phyloP scores from a whole-genome alignment of 2,113 vertebrate genomes.

The Archilochus colubris region DNA sequence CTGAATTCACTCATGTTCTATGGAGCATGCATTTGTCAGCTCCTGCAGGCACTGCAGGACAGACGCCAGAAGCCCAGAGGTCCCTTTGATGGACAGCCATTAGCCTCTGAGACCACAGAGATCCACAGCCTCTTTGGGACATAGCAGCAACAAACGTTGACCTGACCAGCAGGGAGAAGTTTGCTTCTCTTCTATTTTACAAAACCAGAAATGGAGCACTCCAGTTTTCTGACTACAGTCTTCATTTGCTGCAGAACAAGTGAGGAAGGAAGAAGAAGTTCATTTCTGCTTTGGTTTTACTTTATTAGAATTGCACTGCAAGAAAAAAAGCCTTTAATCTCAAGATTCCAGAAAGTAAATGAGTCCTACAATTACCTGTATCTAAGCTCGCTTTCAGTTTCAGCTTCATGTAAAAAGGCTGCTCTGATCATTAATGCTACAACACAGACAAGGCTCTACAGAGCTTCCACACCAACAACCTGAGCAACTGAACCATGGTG shows the following conservation, averaged over 20 bases:
- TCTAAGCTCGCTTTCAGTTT: background rate
- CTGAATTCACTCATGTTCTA: background rate
- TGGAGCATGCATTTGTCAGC: fast-evolving
- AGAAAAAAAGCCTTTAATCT: background rate
- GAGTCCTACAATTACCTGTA: background rate
- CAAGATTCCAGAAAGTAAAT: background rate
- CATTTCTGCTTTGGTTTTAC: background rate
- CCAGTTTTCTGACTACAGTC: background rate
- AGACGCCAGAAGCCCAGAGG: background rate
- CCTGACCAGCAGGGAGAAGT: background rate
- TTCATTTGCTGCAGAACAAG: background rate
- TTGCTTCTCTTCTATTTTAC: background rate
- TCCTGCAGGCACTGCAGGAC: background rate
- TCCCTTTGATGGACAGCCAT: background rate
- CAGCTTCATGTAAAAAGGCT: background rate
- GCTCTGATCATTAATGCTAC: background rate
- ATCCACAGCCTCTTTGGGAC: background rate
- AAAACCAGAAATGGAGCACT: background rate
- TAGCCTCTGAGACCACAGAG: background rate
- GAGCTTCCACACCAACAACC: background rate
- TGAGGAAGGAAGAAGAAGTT: background rate
- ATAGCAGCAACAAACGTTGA: background rate
- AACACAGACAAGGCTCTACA: background rate
- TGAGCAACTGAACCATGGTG: background rate
- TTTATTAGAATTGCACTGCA: background rate